Evolutionary conservation across 2,797 vertebrate species (phyloP), one percentile per base, ranked within the genome.

Genomic region (Nannoperca obscura): DNA sequence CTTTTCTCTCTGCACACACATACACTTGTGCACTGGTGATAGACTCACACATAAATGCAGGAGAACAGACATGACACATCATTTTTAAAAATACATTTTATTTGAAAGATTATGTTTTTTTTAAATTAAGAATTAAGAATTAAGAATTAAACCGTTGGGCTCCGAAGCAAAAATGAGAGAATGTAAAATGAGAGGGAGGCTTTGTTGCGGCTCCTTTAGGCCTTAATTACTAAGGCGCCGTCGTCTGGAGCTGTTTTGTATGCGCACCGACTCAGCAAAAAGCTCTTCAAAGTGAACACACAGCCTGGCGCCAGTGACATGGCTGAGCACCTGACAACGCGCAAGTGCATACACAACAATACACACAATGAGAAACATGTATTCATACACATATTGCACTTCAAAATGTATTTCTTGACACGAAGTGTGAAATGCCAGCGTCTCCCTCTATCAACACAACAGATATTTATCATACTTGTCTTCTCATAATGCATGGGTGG

Each of bases 211-310:
- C 83, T 92, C 74, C 88, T 91, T 89, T 84, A 87, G 88, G 88
- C 89, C 85, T 88, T 92, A 93, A 94, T 94, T 92, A 91, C 89
- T 84, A 74, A 90, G 90, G 85, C 85, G 85, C 88, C 79, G 47
- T 70, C 81, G 77, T 92, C 86, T 86, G 74, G 70, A 83, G 84
- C 85, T 91, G 84, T 80, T 94, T 91, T 86, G 86, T 90, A 90
- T 91, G 90, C 82, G 50, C 69, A 84, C 68, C 77, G 50, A 89
- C 85, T 92, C 90, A 90, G 90, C 89, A 89, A 87, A 91, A 91
- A 85, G 86, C 86, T 86, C 84, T 91, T 94, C 88, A 93, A 90
- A 91, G 87, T 88, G 86, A 91, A 84, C 81, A 78, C 72, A 38
- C 82, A 87, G 81, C 64, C 81, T 80, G 81, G 86, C 63, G 71